A percentile compares a stretch with the other conserved stretches of the same genome.
phyloP scores from a whole-genome alignment of 2,888 invertebrate species.

The Parelbella ahira region DNA sequence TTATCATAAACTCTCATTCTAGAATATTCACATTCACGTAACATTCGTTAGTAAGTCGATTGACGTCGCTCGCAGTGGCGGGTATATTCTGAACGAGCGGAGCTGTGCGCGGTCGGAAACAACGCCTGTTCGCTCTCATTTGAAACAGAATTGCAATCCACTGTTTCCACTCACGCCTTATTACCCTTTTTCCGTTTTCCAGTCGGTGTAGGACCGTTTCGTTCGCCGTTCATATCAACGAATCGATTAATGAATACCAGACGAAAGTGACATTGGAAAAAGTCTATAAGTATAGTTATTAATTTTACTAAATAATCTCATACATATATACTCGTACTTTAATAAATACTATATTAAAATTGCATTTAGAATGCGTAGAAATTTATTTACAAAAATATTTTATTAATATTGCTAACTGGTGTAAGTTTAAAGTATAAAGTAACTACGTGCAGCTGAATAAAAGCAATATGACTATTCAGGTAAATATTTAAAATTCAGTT shows the following conservation, averaged over 20 bases:
- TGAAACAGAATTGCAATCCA: constrained; percentile 17
- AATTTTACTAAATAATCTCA: constrained; percentile 9
- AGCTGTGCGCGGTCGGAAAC: constrained; percentile 3
- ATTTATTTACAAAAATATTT: constrained; percentile 26
- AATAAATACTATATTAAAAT: constrained; percentile 15
- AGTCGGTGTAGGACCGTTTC: constrained; percentile 10
- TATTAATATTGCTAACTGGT: constrained; percentile 14
- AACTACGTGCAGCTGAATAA: too few relatives aligned
- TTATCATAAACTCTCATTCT: constrained; percentile 48
- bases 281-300: too few relatives aligned
- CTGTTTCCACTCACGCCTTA: constrained; percentile 12
- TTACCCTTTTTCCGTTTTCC: constrained; percentile 24
- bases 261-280: constrained; percentile 3
- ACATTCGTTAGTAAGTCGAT: constrained; percentile 18
- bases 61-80: background rate
- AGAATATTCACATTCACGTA: constrained; percentile 29
- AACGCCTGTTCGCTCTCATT: constrained; percentile 8
- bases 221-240: background rate
- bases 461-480: too few relatives aligned
- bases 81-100: background rate
- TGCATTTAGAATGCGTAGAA: constrained; percentile 26
- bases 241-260: constrained; percentile 1
- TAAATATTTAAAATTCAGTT: too few relatives aligned
- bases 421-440: too few relatives aligned
- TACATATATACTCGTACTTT: constrained; percentile 6